These are phyloP conservation scores for Heliornis fulica DNA, from an alignment of 2,113 vertebrate genomes.

Conservation along the genomic window DNA sequence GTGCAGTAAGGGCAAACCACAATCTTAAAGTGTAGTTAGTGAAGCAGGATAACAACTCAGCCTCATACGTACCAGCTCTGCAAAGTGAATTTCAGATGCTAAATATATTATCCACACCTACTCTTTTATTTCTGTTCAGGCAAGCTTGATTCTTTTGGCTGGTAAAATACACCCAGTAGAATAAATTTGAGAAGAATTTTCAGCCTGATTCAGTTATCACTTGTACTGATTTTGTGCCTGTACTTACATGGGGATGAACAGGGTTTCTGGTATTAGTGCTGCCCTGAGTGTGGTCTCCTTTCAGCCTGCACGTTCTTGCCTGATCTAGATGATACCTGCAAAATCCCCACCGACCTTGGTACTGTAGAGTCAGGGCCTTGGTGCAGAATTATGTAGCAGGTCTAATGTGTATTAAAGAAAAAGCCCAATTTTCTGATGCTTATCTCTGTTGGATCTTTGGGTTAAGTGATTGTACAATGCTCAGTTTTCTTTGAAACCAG, in stretches of 20 bases:
- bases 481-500: neutral
- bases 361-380: neutral
- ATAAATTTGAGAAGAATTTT: conserved; percentile 1
- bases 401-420: neutral
- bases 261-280: neutral
- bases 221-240: neutral
- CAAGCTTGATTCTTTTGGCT: conserved; percentile 27
- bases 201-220: neutral
- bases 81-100: conserved; percentile 44
- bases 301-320: neutral
- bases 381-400: neutral
- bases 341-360: neutral
- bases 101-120: conserved; percentile 39
- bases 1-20: neutral
- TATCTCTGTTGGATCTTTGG: neutral
- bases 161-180: neutral
- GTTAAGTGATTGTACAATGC: neutral
- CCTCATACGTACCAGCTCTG: neutral
- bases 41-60: conserved; percentile 24
- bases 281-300: neutral
- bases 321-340: neutral
- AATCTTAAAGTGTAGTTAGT: neutral
- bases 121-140: conserved; percentile 51
- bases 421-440: neutral
- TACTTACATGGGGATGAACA: neutral